These are phyloP conservation scores for Pangasius djambal DNA, from an alignment of 2,797 vertebrate genomes.

Conservation along the genomic window DNA sequence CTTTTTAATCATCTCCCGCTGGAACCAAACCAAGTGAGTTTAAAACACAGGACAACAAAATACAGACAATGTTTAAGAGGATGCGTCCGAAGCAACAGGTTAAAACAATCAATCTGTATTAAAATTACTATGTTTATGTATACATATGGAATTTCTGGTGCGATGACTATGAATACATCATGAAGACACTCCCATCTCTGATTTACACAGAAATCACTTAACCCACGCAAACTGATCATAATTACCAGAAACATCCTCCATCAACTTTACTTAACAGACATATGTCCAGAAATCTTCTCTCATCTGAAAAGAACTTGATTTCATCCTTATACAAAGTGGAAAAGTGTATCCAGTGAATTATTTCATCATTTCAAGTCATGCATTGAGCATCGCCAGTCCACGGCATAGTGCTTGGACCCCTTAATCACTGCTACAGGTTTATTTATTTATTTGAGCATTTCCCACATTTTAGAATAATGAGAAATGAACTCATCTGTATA, in stretches of 20 bases:
- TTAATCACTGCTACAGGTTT: background rate
- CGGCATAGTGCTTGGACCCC: background rate
- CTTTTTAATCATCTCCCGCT: background rate
- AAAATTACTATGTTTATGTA: background rate
- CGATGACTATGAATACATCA: background rate
- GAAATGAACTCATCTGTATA: background rate
- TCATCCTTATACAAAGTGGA: background rate
- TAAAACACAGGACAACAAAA: background rate
- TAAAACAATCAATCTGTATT: background rate
- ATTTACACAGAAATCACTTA: background rate
- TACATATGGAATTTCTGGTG: background rate
- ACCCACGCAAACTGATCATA: background rate
- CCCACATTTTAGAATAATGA: background rate
- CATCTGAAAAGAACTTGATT: background rate
- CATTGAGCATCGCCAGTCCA: background rate
- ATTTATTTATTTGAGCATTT: background rate
- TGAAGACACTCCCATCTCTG: background rate
- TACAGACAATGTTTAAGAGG: background rate
- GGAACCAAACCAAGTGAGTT: background rate
- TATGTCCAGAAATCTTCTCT: background rate
- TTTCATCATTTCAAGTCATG: background rate
- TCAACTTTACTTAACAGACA: background rate
- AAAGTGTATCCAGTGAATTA: background rate
- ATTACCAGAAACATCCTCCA: background rate
- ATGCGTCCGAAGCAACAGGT: background rate